phyloP scores from a whole-genome alignment of 2,113 vertebrate species.

The human region GRCh38 chrX:30825001-30825500 shows the following conservation, averaged over 20 bases:
- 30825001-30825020: constrained; percentile 11
- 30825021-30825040: not conserved
- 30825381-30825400: not conserved
- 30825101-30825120: not conserved
- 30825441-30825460: not conserved
- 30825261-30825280: not conserved
- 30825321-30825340: not conserved
- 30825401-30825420: not conserved
- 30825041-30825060: not conserved
- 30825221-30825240: not conserved
- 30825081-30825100: not conserved
- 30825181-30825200: not conserved
- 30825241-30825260: not conserved
- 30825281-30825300: not conserved
- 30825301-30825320: not conserved
- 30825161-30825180: not conserved
- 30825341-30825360: not conserved
- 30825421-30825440: not conserved
- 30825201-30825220: not conserved
- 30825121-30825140: not conserved
- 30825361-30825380: not conserved
- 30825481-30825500: not conserved
- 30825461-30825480: not conserved
- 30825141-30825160: not conserved
- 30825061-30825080: not conserved